Base-by-base conservation (phyloP, 2,888 invertebrate species). In the Cheilosia vernalis region DNA sequence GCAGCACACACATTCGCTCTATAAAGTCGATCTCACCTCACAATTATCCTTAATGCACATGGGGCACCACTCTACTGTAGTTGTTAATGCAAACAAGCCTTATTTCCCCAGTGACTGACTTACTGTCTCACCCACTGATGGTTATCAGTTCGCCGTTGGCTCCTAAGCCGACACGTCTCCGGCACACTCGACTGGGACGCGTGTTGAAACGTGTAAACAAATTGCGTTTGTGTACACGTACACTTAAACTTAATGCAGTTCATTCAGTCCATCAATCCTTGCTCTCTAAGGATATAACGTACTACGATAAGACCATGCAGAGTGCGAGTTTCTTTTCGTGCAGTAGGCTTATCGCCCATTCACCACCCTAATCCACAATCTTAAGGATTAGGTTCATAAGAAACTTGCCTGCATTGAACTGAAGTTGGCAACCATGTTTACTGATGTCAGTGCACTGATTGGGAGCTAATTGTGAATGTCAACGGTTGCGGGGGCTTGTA, bases 181-280 rank as follows among this genome's bases (percentile, higher is more conserved):
- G 61, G 56, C 56, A 63, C 56, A 67, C 61, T 63, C 30, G 55
- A 74, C 53, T 58, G 37, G 21, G 40, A 44, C 53, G 69, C 80
- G 73, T 84, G 80, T 73, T 80, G 58, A 79, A 70, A 74, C 67
- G 84, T 74, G 84, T 84, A 80, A 84, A 84, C 84, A 84, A 84
- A 84, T 76, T 85, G 76, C 84, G 81, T 80, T 67, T 84, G 63
- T 83, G 56, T 79, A 69, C 73, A 61, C 44, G 61, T 78, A 53
- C 67, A 51, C 60, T 72, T 61, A 72, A 72, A 53, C 60, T 72
- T 61, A 72, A 72, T 72, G 72, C 70, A 78, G 60, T 83, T 61
- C 82, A 72, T 42, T 27, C 64, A 77, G 61, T 61, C n/a, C 58
- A 56, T 37, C 19, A 33, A 17, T 30, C 47, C 24, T 1, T 30